Base-by-base conservation (phyloP, 2,113 vertebrate species). In the Nansenia antarctica region DNA sequence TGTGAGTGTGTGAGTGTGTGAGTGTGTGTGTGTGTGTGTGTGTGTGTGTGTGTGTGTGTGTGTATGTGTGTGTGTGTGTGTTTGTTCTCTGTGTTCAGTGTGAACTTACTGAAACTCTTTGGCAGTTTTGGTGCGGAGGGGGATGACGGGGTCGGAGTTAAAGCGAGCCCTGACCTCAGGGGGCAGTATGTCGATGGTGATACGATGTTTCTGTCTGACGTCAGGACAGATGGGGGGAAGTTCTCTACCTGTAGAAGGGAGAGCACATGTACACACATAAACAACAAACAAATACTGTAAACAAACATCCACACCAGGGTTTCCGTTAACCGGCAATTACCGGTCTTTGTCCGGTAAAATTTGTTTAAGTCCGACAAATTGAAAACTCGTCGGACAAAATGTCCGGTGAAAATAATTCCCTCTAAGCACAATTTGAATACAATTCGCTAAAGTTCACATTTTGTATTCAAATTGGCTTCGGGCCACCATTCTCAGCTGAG, bases 81-180 rank as follows among this genome's bases (percentile, higher is more conserved):
- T 31, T 6, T 15, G 42, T 37, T n/a, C n/a, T n/a, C n/a, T n/a
- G n/a, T n/a, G n/a, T n/a, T n/a, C n/a, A n/a, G 35, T 37, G 35
- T 37, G 35, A 18, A 92, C 96, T 94, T 90, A 98, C 96, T 91
- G 94, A 68, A 98, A 96, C 54, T 96, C 94, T 71, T 91, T 94
- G 88, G 92, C 82, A 60, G 94, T 95, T 89, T 94, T 98, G 86
- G 89, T 94, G 22, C 93, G 89, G 58, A 82, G 9, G 1, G 94
- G 93, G 88, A 94, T 85, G 73, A 88, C 3, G 73, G 93, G 87
- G 52, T 96, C 94, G 2, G 81, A 73, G 85, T 93, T 90, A 74
- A 93, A 60, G 0, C 93, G 91, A 2, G 93, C 92, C 85, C 94
- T 97, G 82, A 82, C 83, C 75, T 98, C 95, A 0, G 91, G 91